These are phyloP conservation scores for Calameuta filiformis DNA, from an alignment of 2,888 invertebrate genomes.

Conservation along the genomic window DNA sequence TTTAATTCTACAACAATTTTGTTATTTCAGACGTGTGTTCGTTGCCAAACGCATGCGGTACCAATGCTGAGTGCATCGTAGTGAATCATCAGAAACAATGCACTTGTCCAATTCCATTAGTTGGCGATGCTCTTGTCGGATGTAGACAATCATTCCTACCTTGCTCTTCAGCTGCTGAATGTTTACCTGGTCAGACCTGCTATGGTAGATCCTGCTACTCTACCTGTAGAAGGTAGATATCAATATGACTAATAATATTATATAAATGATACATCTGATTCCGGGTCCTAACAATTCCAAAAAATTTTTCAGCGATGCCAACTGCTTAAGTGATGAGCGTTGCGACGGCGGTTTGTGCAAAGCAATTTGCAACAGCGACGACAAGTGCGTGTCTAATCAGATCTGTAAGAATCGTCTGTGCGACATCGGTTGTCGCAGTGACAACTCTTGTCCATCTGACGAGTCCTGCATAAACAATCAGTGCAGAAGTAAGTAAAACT, in stretches of 20 bases:
- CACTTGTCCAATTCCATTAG: conserved; percentile 76
- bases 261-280: not conserved
- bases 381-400: conserved; percentile 81
- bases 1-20: conserved; percentile 1
- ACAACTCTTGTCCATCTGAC: conserved; percentile 79
- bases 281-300: not conserved
- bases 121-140: conserved; percentile 79
- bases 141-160: conserved; percentile 77
- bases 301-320: conserved; percentile 73
- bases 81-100: conserved; percentile 81
- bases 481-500: conserved; percentile 74
- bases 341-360: conserved; percentile 87
- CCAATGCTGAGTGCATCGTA: conserved; percentile 81
- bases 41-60: conserved; percentile 83
- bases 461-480: conserved; percentile 86
- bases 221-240: conserved; percentile 77
- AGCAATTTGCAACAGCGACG: conserved; percentile 87
- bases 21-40: conserved; percentile 73
- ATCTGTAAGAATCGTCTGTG: conserved; percentile 90
- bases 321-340: conserved; percentile 86
- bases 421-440: conserved; percentile 87
- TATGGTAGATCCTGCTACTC: conserved; percentile 83
- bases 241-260: not conserved
- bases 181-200: conserved; percentile 78
- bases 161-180: conserved; percentile 77